Conservation (phyloP, 2,113 vertebrate genomes). For the Pterocles orientalis region DNA sequence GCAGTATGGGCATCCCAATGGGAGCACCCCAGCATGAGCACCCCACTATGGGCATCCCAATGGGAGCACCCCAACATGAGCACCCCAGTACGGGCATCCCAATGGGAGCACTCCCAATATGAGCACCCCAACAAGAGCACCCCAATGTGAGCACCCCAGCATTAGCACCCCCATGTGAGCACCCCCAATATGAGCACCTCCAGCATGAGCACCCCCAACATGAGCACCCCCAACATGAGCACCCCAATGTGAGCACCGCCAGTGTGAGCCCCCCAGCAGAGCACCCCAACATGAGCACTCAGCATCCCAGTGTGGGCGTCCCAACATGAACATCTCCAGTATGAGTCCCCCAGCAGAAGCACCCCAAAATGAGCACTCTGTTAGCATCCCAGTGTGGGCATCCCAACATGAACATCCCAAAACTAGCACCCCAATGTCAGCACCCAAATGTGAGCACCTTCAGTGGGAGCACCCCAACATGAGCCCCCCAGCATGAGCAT, state of each 20-base stretch:
- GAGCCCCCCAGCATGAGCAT: not conserved
- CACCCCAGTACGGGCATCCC: not conserved
- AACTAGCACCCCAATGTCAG: too few species aligned
- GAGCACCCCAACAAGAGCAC: too few species aligned
- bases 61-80: fast-evolving
- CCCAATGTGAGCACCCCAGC: fast-evolving
- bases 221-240: fast-evolving
- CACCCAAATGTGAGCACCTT: not conserved
- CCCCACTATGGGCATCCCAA: not conserved
- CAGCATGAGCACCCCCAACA: fast-evolving
- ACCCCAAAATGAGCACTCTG: too few species aligned
- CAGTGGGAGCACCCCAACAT: not conserved
- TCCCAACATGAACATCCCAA: not conserved
- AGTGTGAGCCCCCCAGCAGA: too few species aligned
- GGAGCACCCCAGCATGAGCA: too few species aligned
- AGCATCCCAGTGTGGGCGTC: too few species aligned
- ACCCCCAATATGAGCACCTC: fast-evolving
- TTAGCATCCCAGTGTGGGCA: too few species aligned
- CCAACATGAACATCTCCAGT: too few species aligned
- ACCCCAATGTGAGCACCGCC: too few species aligned
- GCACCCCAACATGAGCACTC: too few species aligned
- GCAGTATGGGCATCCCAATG: fast-evolving
- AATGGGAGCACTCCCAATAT: too few species aligned
- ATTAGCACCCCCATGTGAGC: fast-evolving
- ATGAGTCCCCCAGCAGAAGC: too few species aligned